Base-by-base conservation (phyloP, 2,888 invertebrate species). In the Ctena decussata region DNA sequence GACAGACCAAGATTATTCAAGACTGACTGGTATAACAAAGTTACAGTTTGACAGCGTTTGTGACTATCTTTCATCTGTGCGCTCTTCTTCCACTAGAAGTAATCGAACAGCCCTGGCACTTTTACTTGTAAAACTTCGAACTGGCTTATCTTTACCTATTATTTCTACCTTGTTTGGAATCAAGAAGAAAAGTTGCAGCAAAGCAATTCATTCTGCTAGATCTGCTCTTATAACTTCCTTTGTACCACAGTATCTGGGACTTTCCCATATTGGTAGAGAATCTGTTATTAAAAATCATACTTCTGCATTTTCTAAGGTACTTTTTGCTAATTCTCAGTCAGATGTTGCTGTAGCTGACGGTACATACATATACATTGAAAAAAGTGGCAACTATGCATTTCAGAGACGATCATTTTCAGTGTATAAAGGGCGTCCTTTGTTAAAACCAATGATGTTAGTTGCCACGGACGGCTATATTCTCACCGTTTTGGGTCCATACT, bases 361-460 rank as follows among this genome's bases (percentile, higher is more conserved):
- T 18, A 89, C 86, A 18, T 89, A 85, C 86, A 79, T 60, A 83
- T 86, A 21, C 46, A 46, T 46, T 11, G 84, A 5, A 86, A n/a
- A 89, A 27, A 77, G 74, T 21, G 74, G 77, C 41, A 79, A 89
- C 37, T 85, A 83, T 35, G 2, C 39, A 11, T 89, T 89, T 46
- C 85, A 86, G 73, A 32, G 86, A 24, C 65, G 85, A 5, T 46
- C 82, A 0, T 90, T 71, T 39, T 77, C 81, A 24, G 15, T 87
- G 8, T 85, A 87, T 44, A 86, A 89, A 72, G 83, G 85, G 1
- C 30, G 86, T 11, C 82, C 83, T 1, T 60, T 85, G 2, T 75
- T 88, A 15, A 88, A 88, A 77, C 84, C 86, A 15, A 85, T 88
- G 86, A 74, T 90, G 0, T 69, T 86, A 24, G 85, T 84, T 0